Evolutionary conservation across 2,888 invertebrate species (phyloP).

Genomic region (Chaetogeoica ovagalla): DNA sequence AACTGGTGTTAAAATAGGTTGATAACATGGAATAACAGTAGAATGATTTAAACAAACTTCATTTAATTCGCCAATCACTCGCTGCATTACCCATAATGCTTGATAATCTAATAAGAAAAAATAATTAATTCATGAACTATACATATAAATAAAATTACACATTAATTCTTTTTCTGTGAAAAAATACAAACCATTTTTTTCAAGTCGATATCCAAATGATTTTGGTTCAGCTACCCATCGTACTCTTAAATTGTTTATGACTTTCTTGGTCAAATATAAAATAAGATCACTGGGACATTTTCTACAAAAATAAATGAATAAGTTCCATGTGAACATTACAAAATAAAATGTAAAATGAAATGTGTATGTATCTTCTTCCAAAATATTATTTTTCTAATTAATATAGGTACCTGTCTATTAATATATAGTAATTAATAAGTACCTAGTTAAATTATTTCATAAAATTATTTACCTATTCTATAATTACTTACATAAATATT

Average conservation of each 20-base stretch:
- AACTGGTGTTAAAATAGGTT: conserved; percentile 58
- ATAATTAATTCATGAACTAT: background rate
- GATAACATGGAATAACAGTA: conserved; percentile 8
- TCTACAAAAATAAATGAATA: conserved; percentile 62
- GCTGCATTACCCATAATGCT: conserved; percentile 74
- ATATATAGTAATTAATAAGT: no score
- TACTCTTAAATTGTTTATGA: conserved; percentile 70
- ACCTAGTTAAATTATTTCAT: no score
- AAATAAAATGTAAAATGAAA: no score
- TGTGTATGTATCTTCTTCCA: no score
- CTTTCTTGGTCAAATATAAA: conserved; percentile 69
- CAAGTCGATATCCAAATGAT: conserved; percentile 67
- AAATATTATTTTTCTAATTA: no score
- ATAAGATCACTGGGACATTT: conserved; percentile 72
- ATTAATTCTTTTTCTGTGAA: no score
- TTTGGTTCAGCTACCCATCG: conserved; percentile 69
- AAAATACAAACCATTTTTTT: conserved; percentile 64
- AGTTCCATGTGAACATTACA: background rate
- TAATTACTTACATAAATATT: background rate
- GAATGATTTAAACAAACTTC: conserved; percentile 67
- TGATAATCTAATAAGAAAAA: conserved; percentile 67
- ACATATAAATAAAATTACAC: background rate
- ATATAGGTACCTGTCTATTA: no score
- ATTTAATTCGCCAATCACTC: conserved; percentile 72
- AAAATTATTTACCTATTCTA: no score